phyloP scores from a whole-genome alignment of 2,888 invertebrate species.

The Volucella inanis region DNA sequence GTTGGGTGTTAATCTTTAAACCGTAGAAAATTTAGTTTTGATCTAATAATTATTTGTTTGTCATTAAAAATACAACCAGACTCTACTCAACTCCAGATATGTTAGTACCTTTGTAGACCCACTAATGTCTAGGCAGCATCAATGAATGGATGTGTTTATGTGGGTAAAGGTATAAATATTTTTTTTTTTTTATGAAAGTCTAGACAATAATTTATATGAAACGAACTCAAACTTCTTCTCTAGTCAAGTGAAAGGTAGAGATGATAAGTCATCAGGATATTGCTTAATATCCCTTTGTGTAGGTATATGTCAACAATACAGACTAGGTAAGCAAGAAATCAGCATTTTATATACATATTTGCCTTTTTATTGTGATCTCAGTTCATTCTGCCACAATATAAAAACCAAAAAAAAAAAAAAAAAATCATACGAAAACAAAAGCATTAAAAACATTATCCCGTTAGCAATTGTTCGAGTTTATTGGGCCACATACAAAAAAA shows the following conservation, averaged over 20 bases:
- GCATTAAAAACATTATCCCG: constrained; percentile 68
- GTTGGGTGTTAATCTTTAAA: background rate
- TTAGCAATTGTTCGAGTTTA: constrained; percentile 66
- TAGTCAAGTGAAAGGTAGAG: background rate
- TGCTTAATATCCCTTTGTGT: constrained; percentile 44
- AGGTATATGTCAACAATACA: constrained; percentile 46
- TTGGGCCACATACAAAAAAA: constrained; percentile 61
- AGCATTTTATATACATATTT: constrained; percentile 19
- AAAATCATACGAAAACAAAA: constrained; percentile 54
- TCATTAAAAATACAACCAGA: constrained; percentile 20
- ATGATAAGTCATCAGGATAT: constrained; percentile 41
- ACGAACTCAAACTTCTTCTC: background rate
- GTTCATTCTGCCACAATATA: constrained; percentile 17
- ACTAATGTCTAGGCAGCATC: background rate
- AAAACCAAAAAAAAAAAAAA: constrained; percentile 4
- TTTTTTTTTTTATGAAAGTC: constrained; percentile 39
- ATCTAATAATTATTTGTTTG: constrained; percentile 14
- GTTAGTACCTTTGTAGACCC: background rate
- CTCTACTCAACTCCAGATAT: constrained; percentile 51
- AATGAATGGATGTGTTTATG: constrained; percentile 12
- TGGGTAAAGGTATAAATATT: background rate
- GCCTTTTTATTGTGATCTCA: constrained; percentile 36
- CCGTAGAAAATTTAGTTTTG: background rate
- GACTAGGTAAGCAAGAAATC: constrained; percentile 32
- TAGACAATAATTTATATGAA: constrained; percentile 67